Percentiles rank a stretch among this genome's conserved stretches.
These are phyloP conservation scores for Philotrypesis tridentata DNA, from an alignment of 1,140 invertebrate species.

Conservation along the genomic window DNA sequence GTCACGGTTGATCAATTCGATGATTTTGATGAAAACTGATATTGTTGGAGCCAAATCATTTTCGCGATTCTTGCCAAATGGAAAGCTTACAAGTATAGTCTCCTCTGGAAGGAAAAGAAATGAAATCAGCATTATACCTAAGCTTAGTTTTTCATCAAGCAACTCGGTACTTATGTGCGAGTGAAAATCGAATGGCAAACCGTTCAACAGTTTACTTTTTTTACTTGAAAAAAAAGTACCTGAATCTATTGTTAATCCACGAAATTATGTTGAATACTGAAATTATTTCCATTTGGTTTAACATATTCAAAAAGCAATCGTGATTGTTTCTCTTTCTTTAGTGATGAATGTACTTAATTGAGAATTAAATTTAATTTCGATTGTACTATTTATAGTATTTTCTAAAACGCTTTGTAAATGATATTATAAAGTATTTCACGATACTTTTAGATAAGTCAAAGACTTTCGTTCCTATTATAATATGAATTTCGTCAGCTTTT, in stretches of 20 bases:
- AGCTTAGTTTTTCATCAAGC: constrained; percentile 7
- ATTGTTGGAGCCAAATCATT: constrained; percentile 12
- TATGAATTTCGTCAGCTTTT: constrained; percentile 6
- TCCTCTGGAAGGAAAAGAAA: constrained; percentile 30
- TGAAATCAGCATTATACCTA: neutral
- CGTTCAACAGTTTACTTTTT: constrained; percentile 24
- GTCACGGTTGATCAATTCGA: neutral
- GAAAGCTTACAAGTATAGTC: constrained; percentile 27
- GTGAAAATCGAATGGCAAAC: constrained; percentile 37
- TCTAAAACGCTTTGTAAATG: constrained; percentile 11
- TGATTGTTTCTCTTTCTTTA: neutral
- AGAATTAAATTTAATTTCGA: constrained; percentile 3
- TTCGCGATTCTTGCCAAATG: constrained; percentile 41
- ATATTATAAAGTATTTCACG: constrained; percentile 26
- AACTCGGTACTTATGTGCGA: neutral
- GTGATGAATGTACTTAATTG: constrained; percentile 9
- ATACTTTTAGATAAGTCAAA: constrained; percentile 28
- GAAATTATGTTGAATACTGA: neutral
- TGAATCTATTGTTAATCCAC: neutral
- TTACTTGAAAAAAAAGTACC: constrained; percentile 10
- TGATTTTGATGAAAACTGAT: neutral
- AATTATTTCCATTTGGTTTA: constrained; percentile 38
- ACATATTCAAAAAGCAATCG: neutral
- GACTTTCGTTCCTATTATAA: constrained; percentile 12
- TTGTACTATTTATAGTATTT: neutral